These are phyloP conservation scores for Chrysotoxum bicinctum DNA, from an alignment of 2,888 invertebrate genomes.

Conservation along the genomic window DNA sequence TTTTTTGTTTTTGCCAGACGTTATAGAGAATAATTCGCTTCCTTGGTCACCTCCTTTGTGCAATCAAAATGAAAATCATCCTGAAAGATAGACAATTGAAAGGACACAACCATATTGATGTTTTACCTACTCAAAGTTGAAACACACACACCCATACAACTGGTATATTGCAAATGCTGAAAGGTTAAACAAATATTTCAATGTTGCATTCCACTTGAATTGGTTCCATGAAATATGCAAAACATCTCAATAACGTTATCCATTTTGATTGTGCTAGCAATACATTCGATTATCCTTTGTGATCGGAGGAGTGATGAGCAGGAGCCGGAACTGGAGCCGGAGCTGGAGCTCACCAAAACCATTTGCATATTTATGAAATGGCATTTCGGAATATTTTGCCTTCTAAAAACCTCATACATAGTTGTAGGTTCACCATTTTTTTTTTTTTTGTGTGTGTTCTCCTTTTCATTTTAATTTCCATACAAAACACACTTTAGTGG, in stretches of 20 bases:
- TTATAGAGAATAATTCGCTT: conserved; percentile 38
- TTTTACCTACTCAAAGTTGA: background rate
- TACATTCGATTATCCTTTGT: conserved; percentile 70
- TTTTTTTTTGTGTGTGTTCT: background rate
- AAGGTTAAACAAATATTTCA: conserved; percentile 67
- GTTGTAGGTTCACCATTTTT: background rate
- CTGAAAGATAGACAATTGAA: conserved; percentile 40
- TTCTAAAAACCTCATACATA: background rate
- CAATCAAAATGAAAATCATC: conserved; percentile 55
- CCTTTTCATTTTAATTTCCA: conserved; percentile 39
- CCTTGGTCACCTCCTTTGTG: conserved; percentile 43
- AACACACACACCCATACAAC: background rate
- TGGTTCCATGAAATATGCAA: conserved; percentile 68
- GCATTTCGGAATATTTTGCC: conserved; percentile 35
- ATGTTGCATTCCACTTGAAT: conserved; percentile 63
- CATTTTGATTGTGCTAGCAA: conserved; percentile 63
- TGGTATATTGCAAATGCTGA: conserved; percentile 17
- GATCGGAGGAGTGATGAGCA: conserved; percentile 16
- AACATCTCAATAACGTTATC: conserved; percentile 68
- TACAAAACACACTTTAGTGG: conserved; percentile 29
- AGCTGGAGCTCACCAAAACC: conserved; percentile 11
- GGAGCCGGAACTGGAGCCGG: background rate
- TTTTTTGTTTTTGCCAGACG: conserved; percentile 1
- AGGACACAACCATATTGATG: conserved; percentile 18
- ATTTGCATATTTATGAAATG: conserved; percentile 70